A percentile compares a stretch with the other conserved stretches of the same genome.
Evolutionary conservation across 1,140 invertebrate genomes (phyloP).

Genomic region (Lepidotrigona ventralis): DNA sequence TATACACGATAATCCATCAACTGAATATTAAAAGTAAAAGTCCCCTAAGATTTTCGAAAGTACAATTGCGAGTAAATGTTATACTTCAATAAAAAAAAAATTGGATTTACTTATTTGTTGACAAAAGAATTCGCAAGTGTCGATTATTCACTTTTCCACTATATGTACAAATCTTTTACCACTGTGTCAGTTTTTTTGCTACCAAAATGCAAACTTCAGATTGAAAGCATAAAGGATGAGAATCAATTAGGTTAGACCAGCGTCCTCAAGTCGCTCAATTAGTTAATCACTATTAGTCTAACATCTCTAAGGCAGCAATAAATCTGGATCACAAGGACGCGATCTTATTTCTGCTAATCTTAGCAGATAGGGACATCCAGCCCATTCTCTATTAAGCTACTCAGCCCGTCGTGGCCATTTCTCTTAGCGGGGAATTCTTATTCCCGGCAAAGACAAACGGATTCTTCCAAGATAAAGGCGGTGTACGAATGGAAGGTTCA

Average conservation of each 20-base stretch:
- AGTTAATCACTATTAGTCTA: background rate
- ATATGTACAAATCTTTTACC: no score
- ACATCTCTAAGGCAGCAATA: background rate
- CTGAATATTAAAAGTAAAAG: no score
- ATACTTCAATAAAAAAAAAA: no score
- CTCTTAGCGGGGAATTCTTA: background rate
- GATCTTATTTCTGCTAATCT: background rate
- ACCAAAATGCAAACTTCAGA: no score
- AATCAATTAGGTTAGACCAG: background rate
- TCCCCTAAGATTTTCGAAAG: no score
- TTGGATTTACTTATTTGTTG: no score
- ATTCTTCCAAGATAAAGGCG: background rate
- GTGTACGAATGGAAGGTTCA: background rate
- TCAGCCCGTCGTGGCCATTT: background rate
- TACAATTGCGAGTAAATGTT: no score
- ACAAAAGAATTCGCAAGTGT: no score
- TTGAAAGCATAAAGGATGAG: no score
- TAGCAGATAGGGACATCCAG: background rate
- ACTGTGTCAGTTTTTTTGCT: no score
- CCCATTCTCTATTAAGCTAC: constrained; percentile 1
- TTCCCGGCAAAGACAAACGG: background rate
- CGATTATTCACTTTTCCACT: no score
- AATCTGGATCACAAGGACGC: background rate
- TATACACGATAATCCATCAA: no score
- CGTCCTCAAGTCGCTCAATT: background rate